Evolutionary conservation across 2,797 vertebrate species (phyloP), one percentile per base, ranked within the genome.

Genomic region (Cynodonichthys magdalenae): DNA sequence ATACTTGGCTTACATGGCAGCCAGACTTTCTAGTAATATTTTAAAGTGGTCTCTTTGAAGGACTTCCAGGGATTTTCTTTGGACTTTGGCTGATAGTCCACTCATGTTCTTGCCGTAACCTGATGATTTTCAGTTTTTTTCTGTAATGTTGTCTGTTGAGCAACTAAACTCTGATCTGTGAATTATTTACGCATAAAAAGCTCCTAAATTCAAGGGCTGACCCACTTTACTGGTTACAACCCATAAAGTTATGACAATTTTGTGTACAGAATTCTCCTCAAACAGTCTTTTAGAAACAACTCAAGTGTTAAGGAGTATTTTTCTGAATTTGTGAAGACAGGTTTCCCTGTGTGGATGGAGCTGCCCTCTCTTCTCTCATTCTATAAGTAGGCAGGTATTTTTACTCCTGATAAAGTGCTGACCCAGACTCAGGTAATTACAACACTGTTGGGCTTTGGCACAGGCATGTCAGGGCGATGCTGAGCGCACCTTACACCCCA

Each of bases 301-400:
- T 6, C 57, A 45, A 59, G 36, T 1, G 20, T 50, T 66, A 20
- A 58, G 59, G 67, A 63, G 58, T 36, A 44, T 50, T 66, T 67
- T 60, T 66, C 69, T 79, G 63, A 11, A 66, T 73, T 76, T 70
- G 82, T 83, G 80, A 76, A 74, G 77, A 87, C 75, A 86, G 80
- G 80, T 67, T 83, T 79, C 83, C 84, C 78, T 77, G 59, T 47
- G 6, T 80, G 63, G 81, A 69, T 65, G 74, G 71, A 77, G 74
- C 59, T 81, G 71, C 77, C 78, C 79, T 83, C 71, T 77, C 78
- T 70, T 51, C 55, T 72, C 80, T 75, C 74, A 71, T 83, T 79
- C 82, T 87, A 88, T 89, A 90, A 91, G 92, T 84, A 92, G 87
- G 84, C 81, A 89, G 89, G 89, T 94, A 93, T 94, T 94, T 94